Percentiles rank a stretch among this genome's conserved stretches.
These are phyloP conservation scores for Colistium nudipinnis DNA, from an alignment of 2,113 vertebrate genomes.

Conservation along the genomic window DNA sequence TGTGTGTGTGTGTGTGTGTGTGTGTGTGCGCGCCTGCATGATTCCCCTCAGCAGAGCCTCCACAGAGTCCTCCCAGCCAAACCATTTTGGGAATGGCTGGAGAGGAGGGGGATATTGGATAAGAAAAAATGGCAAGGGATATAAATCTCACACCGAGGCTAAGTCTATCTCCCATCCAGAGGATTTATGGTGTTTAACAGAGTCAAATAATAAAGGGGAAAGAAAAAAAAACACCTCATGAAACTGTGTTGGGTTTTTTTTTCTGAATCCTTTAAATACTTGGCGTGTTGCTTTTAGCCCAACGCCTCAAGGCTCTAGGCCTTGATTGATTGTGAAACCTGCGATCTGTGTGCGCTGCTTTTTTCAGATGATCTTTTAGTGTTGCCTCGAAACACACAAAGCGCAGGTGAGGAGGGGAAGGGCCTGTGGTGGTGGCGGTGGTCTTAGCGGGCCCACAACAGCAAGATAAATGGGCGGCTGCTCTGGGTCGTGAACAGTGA, in stretches of 20 bases:
- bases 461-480: constrained; percentile 66
- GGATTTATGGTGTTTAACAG: constrained; percentile 79
- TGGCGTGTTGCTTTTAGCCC: constrained; percentile 52
- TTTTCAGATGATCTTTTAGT: constrained; percentile 60
- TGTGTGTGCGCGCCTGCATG: constrained; percentile 36
- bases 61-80: constrained; percentile 71
- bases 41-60: constrained; percentile 72
- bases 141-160: constrained; percentile 77
- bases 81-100: constrained; percentile 74
- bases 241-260: constrained; percentile 61
- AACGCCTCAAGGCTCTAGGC: constrained; percentile 36
- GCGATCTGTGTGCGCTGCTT: constrained; percentile 46
- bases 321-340: constrained; percentile 72
- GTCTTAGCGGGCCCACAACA: constrained; percentile 62
- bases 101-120: constrained; percentile 76
- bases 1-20: constrained; percentile 29
- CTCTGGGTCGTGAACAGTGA: constrained; percentile 71
- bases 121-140: constrained; percentile 76
- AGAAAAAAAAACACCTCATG: constrained; percentile 54
- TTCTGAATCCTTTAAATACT: constrained; percentile 53
- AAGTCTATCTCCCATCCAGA: constrained; percentile 70
- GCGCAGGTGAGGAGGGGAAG: constrained; percentile 39
- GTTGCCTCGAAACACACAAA: constrained; percentile 40
- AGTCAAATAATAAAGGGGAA: constrained; percentile 70
- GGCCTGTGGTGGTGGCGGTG: background rate